Evolutionary conservation across 2,113 vertebrate genomes (phyloP).

Genomic region (Aplodontia rufa): DNA sequence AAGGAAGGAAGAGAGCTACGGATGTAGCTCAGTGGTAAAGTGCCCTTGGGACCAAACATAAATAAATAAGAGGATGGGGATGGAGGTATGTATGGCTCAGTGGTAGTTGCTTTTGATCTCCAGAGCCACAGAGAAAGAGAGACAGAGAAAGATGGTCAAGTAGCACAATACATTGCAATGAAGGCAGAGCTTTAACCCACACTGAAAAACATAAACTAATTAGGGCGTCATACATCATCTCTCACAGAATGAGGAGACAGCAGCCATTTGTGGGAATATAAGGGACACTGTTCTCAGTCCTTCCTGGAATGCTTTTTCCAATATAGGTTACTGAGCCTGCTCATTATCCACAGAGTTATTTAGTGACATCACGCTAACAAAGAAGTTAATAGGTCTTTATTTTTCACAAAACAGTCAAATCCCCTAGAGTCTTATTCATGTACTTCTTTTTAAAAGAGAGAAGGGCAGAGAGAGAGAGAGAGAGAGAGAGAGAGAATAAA

Average conservation of each 20-base stretch:
- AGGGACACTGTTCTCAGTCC: not conserved
- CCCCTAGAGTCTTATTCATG: not conserved
- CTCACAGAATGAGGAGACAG: not conserved
- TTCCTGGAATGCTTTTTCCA: not conserved
- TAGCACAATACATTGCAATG: not conserved
- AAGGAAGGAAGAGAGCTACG: no score
- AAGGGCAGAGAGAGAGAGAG: no score
- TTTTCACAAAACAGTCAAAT: not conserved
- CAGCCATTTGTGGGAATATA: accelerated
- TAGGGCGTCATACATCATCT: not conserved
- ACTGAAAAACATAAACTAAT: not conserved
- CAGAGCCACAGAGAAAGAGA: no score
- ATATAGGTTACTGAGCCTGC: not conserved
- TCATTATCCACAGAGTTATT: not conserved
- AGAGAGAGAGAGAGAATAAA: no score
- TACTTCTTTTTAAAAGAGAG: no score
- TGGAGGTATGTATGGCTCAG: no score
- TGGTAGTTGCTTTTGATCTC: no score
- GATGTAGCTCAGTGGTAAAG: no score
- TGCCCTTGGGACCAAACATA: no score
- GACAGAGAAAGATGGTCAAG: not conserved
- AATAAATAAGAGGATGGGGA: no score
- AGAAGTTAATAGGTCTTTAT: not conserved
- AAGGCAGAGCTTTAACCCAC: not conserved
- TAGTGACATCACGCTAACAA: not conserved